These are phyloP conservation scores for Saxidomus purpurata DNA, from an alignment of 1,140 invertebrate genomes.

Conservation along the genomic window DNA sequence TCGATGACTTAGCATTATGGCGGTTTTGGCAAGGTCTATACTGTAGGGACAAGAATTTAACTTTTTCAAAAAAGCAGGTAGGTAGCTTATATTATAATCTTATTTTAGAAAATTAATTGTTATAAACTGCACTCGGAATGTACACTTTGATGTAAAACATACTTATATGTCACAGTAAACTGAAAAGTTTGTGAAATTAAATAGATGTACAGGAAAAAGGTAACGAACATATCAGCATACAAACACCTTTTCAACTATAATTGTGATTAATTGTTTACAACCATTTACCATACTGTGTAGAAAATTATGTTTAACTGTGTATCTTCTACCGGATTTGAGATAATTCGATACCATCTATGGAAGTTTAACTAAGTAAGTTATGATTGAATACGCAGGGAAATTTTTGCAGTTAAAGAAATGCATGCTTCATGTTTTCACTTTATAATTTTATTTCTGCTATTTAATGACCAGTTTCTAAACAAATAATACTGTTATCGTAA, in stretches of 20 bases:
- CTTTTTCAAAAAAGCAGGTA: neutral
- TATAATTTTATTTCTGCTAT: too few relatives aligned
- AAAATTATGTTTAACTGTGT: neutral
- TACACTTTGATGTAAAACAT: neutral
- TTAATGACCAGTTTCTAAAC: neutral
- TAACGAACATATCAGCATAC: slow-evolving; percentile 16
- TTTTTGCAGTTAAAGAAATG: neutral
- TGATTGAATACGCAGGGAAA: neutral
- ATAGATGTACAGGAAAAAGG: neutral
- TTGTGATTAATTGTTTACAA: too few relatives aligned
- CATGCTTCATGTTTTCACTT: neutral
- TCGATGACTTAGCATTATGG: neutral
- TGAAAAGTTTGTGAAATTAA: neutral
- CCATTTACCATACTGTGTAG: too few relatives aligned
- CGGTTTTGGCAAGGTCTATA: neutral
- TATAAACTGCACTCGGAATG: too few relatives aligned
- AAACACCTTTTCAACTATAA: neutral
- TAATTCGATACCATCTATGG: neutral
- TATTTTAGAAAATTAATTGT: neutral
- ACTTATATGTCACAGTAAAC: neutral
- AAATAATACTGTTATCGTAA: neutral
- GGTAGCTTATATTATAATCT: neutral
- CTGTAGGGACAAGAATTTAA: neutral
- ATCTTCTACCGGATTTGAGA: too few relatives aligned
- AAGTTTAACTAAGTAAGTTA: neutral